phyloP scores from a whole-genome alignment of 2,113 vertebrate species.

The Cyprinodon variegatus region DNA sequence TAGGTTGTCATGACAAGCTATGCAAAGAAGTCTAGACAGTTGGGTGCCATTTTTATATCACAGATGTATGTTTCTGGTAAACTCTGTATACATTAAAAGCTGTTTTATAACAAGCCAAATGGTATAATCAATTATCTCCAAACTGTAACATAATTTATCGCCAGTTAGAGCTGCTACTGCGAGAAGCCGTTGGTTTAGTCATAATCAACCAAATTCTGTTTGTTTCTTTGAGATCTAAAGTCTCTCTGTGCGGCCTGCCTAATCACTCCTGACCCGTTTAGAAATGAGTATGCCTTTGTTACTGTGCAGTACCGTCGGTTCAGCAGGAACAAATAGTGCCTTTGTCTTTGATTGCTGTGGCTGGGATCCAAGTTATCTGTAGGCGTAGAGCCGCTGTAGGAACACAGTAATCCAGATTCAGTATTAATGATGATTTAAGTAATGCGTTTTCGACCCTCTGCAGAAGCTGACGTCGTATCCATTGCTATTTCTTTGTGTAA shows the following conservation, averaged over 20 bases:
- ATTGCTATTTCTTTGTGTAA: conserved; percentile 50
- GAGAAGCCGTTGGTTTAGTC: conserved; percentile 35
- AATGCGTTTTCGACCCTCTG: conserved; percentile 55
- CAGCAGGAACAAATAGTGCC: conserved; percentile 70
- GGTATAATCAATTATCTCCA: conserved; percentile 12
- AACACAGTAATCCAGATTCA: conserved; percentile 79
- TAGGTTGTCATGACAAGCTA: conserved; percentile 24
- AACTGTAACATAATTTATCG: background rate
- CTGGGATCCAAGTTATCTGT: conserved; percentile 70
- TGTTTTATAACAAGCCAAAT: conserved; percentile 4
- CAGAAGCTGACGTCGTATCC: conserved; percentile 51
- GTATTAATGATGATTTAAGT: conserved; percentile 78
- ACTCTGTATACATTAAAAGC: conserved; percentile 1
- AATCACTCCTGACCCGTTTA: conserved; percentile 74
- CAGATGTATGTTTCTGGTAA: conserved; percentile 5
- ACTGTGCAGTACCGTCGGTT: conserved; percentile 58
- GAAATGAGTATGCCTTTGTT: conserved; percentile 76
- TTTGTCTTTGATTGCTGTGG: conserved; percentile 70
- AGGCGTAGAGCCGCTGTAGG: conserved; percentile 60
- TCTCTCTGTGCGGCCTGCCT: conserved; percentile 57
- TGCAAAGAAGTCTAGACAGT: conserved; percentile 46
- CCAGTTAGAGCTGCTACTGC: conserved; percentile 16
- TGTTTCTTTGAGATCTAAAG: conserved; percentile 52
- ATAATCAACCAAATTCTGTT: conserved; percentile 62
- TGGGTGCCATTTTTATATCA: conserved; percentile 32